Conservation (phyloP, 2,113 vertebrate species). For the Bos indicus region DNA sequence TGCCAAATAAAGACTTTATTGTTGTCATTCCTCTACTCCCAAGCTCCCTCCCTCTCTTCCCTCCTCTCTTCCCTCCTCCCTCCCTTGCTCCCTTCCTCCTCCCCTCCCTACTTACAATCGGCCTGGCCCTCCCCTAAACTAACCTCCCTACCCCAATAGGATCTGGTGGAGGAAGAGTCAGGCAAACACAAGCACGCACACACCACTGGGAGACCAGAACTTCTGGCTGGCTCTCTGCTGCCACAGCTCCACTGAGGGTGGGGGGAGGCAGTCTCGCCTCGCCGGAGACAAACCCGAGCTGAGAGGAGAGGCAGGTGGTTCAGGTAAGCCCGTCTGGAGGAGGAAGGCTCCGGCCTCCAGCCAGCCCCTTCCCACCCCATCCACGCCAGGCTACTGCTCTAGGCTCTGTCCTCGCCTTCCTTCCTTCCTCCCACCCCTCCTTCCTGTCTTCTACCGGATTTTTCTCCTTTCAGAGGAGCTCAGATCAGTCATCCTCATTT, state of each 20-base stretch:
- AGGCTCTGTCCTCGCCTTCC: background rate
- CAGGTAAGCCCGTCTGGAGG: conserved; percentile 78
- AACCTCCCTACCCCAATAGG: conserved; percentile 73
- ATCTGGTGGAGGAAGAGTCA: conserved; percentile 73
- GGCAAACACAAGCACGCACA: conserved; percentile 55
- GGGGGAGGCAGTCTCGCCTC: conserved; percentile 65
- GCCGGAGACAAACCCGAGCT: conserved; percentile 60
- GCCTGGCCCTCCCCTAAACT: conserved; percentile 73
- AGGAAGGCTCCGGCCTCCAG: background rate
- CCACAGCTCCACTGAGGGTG: conserved; percentile 51
- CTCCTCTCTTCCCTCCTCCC: conserved; percentile 32
- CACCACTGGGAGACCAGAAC: conserved; percentile 45
- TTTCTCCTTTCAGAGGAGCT: background rate
- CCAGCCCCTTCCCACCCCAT: conserved; percentile 9
- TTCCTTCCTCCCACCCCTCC: background rate
- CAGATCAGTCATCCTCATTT: background rate
- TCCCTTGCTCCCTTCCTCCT: conserved; percentile 25
- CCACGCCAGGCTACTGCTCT: background rate
- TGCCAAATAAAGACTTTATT: conserved; percentile 85
- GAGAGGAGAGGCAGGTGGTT: conserved; percentile 79
- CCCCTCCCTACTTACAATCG: conserved; percentile 50
- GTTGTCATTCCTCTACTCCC: conserved; percentile 79
- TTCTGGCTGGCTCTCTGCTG: conserved; percentile 54
- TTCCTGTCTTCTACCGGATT: background rate
- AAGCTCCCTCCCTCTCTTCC: conserved; percentile 58